Evolutionary conservation across 1,140 invertebrate species (phyloP).

Genomic region (Drosophila nasuta): DNA sequence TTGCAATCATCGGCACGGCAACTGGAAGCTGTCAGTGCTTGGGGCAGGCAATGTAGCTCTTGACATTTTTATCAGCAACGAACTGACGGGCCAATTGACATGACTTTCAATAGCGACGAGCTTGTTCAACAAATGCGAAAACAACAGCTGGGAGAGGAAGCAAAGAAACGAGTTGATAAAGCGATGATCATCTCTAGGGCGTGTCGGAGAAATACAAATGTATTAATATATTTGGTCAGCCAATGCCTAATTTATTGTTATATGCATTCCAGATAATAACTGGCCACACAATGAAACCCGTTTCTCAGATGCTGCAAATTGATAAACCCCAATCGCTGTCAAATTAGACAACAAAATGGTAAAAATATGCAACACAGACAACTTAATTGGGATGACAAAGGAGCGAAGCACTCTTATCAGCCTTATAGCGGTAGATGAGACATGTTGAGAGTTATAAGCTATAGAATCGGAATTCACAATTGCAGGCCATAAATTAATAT

Average conservation of each 20-base stretch:
- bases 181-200: conserved; percentile 21
- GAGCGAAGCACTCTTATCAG: neutral
- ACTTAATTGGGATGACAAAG: conserved; percentile 48
- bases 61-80: conserved; percentile 75
- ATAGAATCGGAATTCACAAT: conserved; percentile 7
- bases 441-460: conserved; percentile 51
- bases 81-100: conserved; percentile 60
- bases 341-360: conserved; percentile 53
- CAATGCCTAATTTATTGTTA: conserved; percentile 25
- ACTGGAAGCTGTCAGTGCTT: conserved; percentile 60
- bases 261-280: conserved; percentile 29
- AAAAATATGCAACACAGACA: conserved; percentile 52
- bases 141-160: conserved; percentile 1
- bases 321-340: conserved; percentile 49
- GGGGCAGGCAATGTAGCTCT: conserved; percentile 52
- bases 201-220: conserved; percentile 25
- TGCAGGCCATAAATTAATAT: conserved; percentile 52
- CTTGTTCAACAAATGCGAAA: conserved; percentile 43
- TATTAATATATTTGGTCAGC: conserved; percentile 58
- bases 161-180: conserved; percentile 11
- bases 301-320: conserved; percentile 48
- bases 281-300: conserved; percentile 43
- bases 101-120: conserved; percentile 29
- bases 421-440: conserved; percentile 24
- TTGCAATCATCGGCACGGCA: conserved; percentile 60